Evolutionary conservation across 2,888 invertebrate species (phyloP).

Genomic region (Orthosia gracilis): DNA sequence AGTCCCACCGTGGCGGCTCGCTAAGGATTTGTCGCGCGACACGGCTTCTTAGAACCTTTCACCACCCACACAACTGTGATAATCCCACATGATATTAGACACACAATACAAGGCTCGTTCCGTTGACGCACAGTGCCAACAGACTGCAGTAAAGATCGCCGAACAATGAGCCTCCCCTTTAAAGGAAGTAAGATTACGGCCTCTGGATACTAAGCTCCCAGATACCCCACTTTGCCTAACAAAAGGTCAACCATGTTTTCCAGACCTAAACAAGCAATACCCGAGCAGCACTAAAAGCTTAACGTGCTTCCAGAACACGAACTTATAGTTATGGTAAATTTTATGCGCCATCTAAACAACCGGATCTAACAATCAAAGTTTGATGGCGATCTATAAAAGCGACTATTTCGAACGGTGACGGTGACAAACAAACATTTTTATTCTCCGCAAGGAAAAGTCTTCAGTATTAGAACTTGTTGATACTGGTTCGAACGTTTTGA

Average conservation of each 20-base stretch:
- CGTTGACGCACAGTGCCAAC: constrained; percentile 22
- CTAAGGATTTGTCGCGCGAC: constrained; percentile 78
- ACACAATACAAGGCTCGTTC: constrained; percentile 44
- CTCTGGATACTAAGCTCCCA: constrained; percentile 39
- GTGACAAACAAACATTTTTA: constrained; percentile 62
- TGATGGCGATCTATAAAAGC: constrained; percentile 57
- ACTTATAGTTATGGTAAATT: constrained; percentile 44
- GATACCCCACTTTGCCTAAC: constrained; percentile 36
- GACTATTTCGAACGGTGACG: constrained; percentile 27
- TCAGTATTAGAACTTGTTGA: constrained; percentile 79
- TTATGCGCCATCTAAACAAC: constrained; percentile 43
- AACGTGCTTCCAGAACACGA: constrained; percentile 44
- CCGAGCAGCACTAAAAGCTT: constrained; percentile 48
- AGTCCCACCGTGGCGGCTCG: constrained; percentile 62
- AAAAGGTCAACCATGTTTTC: constrained; percentile 47
- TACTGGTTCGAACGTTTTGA: constrained; percentile 76
- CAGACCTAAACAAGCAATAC: constrained; percentile 43
- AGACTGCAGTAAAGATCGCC: constrained; percentile 42
- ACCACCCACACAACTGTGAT: constrained; percentile 41
- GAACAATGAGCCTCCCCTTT: constrained; percentile 47
- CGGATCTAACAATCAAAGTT: constrained; percentile 52
- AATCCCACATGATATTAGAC: constrained; percentile 56
- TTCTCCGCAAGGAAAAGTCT: constrained; percentile 59
- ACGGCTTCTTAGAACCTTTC: constrained; percentile 70
- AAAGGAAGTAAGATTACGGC: constrained; percentile 42